Conservation (phyloP, 2,888 invertebrate species). For the Pseudococcus jackbeardsleyi region DNA sequence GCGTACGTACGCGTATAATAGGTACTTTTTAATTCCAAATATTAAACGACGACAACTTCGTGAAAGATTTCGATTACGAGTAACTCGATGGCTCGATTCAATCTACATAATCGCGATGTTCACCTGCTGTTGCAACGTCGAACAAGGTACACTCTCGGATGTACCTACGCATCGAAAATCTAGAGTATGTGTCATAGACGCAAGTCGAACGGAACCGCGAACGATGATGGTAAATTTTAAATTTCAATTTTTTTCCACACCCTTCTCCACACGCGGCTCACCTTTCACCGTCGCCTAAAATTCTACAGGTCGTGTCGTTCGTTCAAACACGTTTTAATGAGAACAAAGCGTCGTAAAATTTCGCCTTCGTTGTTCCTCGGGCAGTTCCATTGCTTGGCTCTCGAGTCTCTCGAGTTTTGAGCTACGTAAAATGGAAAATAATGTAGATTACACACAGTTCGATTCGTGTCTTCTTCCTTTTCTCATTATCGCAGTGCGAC, state of each 20-base stretch:
- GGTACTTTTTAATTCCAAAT: neutral
- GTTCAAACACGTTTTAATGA: neutral
- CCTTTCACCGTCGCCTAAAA: neutral
- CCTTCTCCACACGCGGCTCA: neutral
- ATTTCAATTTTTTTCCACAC: neutral
- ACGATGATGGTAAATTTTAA: neutral
- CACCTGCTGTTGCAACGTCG: neutral
- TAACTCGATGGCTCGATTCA: neutral
- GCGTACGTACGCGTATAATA: neutral
- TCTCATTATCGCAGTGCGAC: neutral
- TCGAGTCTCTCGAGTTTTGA: neutral
- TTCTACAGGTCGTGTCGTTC: neutral
- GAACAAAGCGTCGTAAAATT: slow-evolving; percentile 18
- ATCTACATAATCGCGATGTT: neutral
- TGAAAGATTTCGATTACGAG: neutral
- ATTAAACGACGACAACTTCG: neutral
- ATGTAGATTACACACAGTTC: neutral
- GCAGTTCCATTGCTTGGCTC: neutral
- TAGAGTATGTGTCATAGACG: neutral
- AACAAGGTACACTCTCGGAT: neutral
- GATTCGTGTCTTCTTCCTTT: neutral
- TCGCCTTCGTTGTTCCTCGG: neutral
- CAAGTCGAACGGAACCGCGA: neutral
- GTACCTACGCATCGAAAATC: neutral
- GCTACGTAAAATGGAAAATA: neutral